These are phyloP conservation scores for Dromococcyx pavoninus DNA, from an alignment of 2,797 vertebrate species.

Conservation along the genomic window DNA sequence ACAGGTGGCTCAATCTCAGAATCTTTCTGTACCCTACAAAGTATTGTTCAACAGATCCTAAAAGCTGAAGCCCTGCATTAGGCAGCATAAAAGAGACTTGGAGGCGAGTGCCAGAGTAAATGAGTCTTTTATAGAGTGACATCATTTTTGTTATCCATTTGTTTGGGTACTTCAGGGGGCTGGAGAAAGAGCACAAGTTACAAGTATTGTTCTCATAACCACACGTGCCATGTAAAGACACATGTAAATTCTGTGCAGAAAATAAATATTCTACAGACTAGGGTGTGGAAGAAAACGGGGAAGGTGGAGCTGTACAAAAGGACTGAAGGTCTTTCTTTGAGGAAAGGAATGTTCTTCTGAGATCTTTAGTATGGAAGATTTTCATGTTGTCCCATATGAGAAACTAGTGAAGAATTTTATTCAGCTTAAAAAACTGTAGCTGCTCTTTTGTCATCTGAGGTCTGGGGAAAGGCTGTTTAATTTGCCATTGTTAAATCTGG, in stretches of 20 bases:
- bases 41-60: constrained; percentile 14
- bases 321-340: neutral
- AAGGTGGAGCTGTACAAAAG: neutral
- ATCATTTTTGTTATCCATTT: neutral
- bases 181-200: constrained; percentile 51
- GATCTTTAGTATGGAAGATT: neutral
- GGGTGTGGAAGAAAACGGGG: neutral
- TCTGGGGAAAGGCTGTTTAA: constrained; percentile 59
- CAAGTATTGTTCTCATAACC: neutral
- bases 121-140: neutral
- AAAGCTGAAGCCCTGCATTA: neutral
- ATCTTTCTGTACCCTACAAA: constrained; percentile 1
- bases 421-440: neutral
- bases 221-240: neutral
- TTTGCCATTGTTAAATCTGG: neutral
- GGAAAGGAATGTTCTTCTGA: neutral
- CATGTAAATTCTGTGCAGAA: neutral
- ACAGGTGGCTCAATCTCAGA: constrained; percentile 1
- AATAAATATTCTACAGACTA: neutral
- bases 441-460: constrained; percentile 50
- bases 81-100: neutral
- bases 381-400: neutral
- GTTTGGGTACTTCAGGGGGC: neutral
- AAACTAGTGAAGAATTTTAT: constrained; percentile 4
- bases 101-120: neutral